A percentile compares a stretch with the other conserved stretches of the same genome.
These are phyloP conservation scores for Melipona quadrifasciata DNA, from an alignment of 1,140 invertebrate species.

Conservation along the genomic window DNA sequence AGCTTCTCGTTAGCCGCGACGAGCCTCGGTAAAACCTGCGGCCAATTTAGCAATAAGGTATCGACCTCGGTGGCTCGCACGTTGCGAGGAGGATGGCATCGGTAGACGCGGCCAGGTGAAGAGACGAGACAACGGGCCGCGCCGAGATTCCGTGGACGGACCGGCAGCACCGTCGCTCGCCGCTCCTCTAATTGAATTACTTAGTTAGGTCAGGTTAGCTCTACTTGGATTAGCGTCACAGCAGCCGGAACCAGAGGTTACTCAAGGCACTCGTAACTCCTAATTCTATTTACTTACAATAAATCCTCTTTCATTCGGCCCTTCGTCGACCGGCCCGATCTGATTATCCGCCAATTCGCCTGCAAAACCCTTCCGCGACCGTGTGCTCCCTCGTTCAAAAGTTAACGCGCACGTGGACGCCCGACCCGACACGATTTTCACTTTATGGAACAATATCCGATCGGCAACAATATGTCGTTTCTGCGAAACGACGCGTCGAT, in stretches of 20 bases:
- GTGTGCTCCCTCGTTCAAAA: neutral
- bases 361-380: neutral
- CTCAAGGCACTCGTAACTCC: slow-evolving; percentile 66
- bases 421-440: slow-evolving; percentile 9
- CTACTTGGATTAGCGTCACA: slow-evolving; percentile 64
- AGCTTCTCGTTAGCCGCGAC: neutral
- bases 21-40: neutral
- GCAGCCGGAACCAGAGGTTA: slow-evolving; percentile 62
- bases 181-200: slow-evolving; percentile 70
- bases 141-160: slow-evolving; percentile 16
- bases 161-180: slow-evolving; percentile 19
- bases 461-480: slow-evolving; percentile 13
- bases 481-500: neutral
- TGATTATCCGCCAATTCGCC: slow-evolving; percentile 61
- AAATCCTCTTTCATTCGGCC: slow-evolving; percentile 65
- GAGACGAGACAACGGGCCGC: slow-evolving; percentile 30
- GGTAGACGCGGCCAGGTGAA: neutral
- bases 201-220: slow-evolving; percentile 68
- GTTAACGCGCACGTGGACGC: neutral
- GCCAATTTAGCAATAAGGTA: slow-evolving; percentile 8
- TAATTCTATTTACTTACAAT: slow-evolving; percentile 75
- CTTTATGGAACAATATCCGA: slow-evolving; percentile 22
- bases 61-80: slow-evolving; percentile 1
- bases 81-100: slow-evolving; percentile 14
- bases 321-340: slow-evolving; percentile 44